phyloP scores from a whole-genome alignment of 2,113 vertebrate species.

The Parus major region DNA sequence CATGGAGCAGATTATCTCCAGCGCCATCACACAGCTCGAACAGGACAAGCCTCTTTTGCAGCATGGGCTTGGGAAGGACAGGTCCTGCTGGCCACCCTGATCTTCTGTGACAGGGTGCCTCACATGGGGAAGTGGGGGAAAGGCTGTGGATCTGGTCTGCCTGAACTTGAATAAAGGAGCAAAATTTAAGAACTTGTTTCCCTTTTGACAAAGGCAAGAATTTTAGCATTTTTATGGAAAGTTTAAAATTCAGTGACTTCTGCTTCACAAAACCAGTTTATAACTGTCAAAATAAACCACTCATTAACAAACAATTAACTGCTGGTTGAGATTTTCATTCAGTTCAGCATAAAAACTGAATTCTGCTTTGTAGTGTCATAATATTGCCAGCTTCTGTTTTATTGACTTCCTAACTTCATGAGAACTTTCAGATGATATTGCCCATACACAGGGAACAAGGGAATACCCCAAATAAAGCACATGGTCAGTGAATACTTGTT shows the following conservation, averaged over 20 bases:
- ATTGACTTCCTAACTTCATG: background rate
- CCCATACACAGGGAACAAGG: background rate
- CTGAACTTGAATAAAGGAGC: background rate
- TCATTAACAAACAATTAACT: background rate
- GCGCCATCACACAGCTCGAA: accelerated
- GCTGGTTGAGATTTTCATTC: background rate
- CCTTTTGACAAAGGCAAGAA: background rate
- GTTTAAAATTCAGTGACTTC: background rate
- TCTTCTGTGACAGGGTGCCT: background rate
- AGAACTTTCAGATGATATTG: background rate
- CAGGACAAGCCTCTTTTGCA: background rate
- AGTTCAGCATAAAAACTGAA: background rate
- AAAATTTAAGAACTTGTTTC: background rate
- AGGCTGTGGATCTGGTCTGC: background rate
- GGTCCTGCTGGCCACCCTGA: background rate
- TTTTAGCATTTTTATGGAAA: background rate
- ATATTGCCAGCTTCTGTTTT: background rate
- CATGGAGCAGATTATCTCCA: background rate
- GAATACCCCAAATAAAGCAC: background rate
- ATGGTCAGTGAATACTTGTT: background rate
- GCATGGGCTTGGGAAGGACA: background rate
- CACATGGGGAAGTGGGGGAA: background rate
- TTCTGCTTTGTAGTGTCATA: background rate
- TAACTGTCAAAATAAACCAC: background rate
- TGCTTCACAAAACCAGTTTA: background rate